These are phyloP conservation scores for Yasuhikotakia modesta DNA, from an alignment of 2,797 vertebrate species.

Conservation along the genomic window DNA sequence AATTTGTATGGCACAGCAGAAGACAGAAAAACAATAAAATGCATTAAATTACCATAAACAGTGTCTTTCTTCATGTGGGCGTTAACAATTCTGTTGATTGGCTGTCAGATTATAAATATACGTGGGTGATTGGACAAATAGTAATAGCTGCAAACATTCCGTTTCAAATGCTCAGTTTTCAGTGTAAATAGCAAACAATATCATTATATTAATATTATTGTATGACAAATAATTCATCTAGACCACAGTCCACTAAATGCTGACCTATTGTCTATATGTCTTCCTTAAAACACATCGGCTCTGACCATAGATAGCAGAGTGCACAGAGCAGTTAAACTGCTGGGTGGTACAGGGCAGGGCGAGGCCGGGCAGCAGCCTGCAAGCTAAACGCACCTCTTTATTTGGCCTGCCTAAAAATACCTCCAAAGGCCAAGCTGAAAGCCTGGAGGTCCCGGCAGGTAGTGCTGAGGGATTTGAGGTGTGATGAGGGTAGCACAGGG, in stretches of 20 bases:
- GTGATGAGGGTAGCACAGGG: conserved; percentile 19
- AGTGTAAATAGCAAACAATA: no score
- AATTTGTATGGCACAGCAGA: no score
- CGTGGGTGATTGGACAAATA: no score
- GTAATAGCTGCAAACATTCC: no score
- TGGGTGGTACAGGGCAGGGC: conserved; percentile 48
- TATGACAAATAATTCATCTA: background rate
- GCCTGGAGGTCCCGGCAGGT: conserved; percentile 29
- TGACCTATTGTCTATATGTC: conserved; percentile 15
- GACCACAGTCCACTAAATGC: background rate
- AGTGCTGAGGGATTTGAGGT: conserved; percentile 31
- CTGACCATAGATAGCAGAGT: conserved; percentile 77
- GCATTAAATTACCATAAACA: no score
- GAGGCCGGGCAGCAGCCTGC: conserved; percentile 55
- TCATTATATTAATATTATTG: no score
- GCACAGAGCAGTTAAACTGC: conserved; percentile 50
- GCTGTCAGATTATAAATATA: no score
- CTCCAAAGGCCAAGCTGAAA: conserved; percentile 29
- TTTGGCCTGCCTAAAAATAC: conserved; percentile 89
- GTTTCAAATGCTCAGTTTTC: no score
- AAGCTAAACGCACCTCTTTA: conserved; percentile 72
- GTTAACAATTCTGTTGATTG: no score
- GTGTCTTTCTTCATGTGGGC: no score
- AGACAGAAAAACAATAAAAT: no score
- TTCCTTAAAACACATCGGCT: conserved; percentile 46